Evolutionary conservation across 2,113 vertebrate genomes (phyloP).

Genomic region (Ptilonorhynchus violaceus): DNA sequence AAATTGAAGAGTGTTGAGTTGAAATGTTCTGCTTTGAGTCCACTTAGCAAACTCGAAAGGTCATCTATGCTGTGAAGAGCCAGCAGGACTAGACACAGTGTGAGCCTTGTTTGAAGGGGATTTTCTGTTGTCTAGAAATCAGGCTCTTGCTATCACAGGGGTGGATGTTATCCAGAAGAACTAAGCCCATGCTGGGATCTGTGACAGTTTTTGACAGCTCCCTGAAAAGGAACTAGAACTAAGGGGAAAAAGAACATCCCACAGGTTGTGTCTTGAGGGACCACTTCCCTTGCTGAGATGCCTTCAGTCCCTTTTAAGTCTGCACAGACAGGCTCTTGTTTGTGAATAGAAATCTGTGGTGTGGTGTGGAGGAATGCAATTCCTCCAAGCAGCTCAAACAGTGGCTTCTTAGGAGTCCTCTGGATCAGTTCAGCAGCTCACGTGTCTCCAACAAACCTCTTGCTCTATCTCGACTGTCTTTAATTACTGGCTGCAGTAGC

Average conservation of each 20-base stretch:
- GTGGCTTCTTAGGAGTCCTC: background rate
- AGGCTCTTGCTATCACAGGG: background rate
- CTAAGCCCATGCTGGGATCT: background rate
- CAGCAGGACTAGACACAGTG: background rate
- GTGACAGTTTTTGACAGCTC: background rate
- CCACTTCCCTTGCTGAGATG: background rate
- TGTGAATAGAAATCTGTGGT: background rate
- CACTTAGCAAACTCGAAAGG: constrained; percentile 22
- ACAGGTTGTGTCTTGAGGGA: background rate
- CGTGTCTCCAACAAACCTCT: background rate
- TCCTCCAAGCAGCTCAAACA: background rate
- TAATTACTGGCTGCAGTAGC: background rate
- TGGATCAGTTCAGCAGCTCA: background rate
- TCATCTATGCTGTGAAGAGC: constrained; percentile 17
- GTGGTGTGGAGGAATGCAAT: background rate
- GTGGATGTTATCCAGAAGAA: background rate
- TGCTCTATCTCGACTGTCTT: background rate
- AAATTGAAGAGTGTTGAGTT: background rate
- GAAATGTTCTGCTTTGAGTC: constrained; percentile 1
- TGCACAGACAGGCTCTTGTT: background rate
- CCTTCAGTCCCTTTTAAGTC: background rate
- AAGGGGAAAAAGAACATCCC: background rate
- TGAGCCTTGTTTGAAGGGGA: background rate
- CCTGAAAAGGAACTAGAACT: background rate
- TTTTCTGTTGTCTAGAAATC: background rate